Conservation (phyloP, 2,888 invertebrate genomes). For the Tromatobia lineatoria region DNA sequence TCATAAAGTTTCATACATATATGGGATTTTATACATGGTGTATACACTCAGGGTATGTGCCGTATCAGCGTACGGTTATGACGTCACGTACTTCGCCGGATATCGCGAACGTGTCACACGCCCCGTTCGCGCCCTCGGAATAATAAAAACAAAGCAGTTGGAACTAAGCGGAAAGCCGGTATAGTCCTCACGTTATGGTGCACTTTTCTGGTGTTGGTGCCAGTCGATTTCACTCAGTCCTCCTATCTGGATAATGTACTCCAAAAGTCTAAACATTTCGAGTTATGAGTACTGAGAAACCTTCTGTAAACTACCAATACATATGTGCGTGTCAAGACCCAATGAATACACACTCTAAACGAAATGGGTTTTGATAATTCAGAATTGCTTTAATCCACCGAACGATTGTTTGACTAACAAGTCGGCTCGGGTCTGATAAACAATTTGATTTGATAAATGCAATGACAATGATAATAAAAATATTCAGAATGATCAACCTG, state of each 20-base stretch:
- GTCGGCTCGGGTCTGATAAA: neutral
- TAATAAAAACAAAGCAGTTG: slow-evolving; percentile 78
- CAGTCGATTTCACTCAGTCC: slow-evolving; percentile 55
- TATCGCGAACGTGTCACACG: slow-evolving; percentile 82
- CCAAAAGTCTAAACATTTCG: slow-evolving; percentile 54
- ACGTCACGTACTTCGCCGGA: slow-evolving; percentile 84
- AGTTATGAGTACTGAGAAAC: slow-evolving; percentile 64
- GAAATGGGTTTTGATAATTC: slow-evolving; percentile 14
- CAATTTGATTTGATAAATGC: neutral
- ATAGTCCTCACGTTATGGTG: slow-evolving; percentile 24
- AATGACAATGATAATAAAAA: neutral
- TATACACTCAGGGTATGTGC: slow-evolving; percentile 16
- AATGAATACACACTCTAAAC: neutral
- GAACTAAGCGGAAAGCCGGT: slow-evolving; percentile 12
- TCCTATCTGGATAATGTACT: slow-evolving; percentile 59
- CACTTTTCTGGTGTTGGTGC: slow-evolving; percentile 34
- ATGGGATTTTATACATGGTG: neutral
- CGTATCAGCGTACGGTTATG: slow-evolving; percentile 75
- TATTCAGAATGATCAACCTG: neutral
- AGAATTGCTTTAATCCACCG: neutral
- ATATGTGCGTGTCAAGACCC: neutral
- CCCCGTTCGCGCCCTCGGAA: slow-evolving; percentile 79
- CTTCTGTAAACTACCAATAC: slow-evolving; percentile 41
- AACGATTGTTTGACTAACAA: neutral
- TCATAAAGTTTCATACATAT: slow-evolving; percentile 1